These are phyloP conservation scores for Hydrotaea cyrtoneurina DNA, from an alignment of 2,888 invertebrate genomes.

Conservation along the genomic window DNA sequence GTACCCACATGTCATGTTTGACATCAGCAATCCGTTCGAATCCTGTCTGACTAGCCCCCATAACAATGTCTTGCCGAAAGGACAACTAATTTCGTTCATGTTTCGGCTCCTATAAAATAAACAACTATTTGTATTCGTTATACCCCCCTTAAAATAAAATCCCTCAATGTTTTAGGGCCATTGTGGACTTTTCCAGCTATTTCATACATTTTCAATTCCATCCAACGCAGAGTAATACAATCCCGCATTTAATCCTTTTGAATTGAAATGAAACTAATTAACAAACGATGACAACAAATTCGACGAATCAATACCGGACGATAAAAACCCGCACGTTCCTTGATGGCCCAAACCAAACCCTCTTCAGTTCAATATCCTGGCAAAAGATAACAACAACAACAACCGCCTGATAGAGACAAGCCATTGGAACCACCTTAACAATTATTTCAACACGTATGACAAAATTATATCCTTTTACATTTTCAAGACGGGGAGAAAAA, in stretches of 20 bases:
- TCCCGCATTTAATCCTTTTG: constrained; percentile 54
- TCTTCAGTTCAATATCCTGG: constrained; percentile 1
- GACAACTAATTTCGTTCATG: too few species aligned
- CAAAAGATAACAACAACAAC: background rate
- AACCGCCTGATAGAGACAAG: too few species aligned
- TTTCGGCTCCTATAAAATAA: too few species aligned
- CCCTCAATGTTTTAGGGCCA: background rate
- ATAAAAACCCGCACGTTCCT: constrained; percentile 14
- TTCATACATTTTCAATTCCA: background rate
- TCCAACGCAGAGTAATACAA: background rate
- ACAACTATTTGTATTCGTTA: too few species aligned
- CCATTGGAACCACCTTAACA: too few species aligned
- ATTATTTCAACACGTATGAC: constrained; percentile 30
- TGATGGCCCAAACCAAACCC: background rate
- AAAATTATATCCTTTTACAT: constrained; percentile 39
- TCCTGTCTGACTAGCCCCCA: too few species aligned
- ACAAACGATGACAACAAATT: constrained; percentile 30
- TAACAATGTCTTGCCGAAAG: too few species aligned
- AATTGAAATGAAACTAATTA: constrained; percentile 53
- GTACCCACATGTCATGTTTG: too few species aligned
- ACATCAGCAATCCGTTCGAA: too few species aligned
- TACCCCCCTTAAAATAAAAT: background rate
- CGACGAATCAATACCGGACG: background rate
- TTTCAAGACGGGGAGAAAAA: too few species aligned
- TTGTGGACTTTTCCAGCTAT: background rate